These are phyloP conservation scores for Drosophila pseudotakahashii DNA, from an alignment of 2,888 invertebrate species.

Conservation along the genomic window DNA sequence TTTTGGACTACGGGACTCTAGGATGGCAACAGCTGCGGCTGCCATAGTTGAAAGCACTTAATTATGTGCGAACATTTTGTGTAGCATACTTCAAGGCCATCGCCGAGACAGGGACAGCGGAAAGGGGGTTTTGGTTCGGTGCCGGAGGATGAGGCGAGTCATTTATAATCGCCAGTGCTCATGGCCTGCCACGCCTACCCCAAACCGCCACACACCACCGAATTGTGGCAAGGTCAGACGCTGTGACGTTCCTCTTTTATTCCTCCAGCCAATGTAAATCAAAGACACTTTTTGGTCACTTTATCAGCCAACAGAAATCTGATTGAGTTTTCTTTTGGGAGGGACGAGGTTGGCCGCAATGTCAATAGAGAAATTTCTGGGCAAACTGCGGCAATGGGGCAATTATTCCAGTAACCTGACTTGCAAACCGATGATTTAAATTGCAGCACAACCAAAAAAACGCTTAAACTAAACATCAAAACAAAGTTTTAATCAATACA, in stretches of 20 bases:
- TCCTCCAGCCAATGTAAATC: constrained; percentile 21
- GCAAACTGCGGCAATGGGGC: background rate
- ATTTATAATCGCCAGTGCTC: constrained; percentile 41
- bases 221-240: constrained; percentile 17
- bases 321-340: background rate
- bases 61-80: constrained; percentile 56
- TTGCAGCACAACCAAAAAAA: background rate
- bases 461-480: too few species aligned
- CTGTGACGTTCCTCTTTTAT: background rate
- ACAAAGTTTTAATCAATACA: too few species aligned
- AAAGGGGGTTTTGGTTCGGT: background rate
- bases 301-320: constrained; percentile 18
- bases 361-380: constrained; percentile 13
- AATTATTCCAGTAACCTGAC: constrained; percentile 6
- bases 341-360: background rate
- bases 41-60: constrained; percentile 47
- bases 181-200: constrained; percentile 26
- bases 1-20: constrained; percentile 4
- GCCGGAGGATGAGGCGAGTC: constrained; percentile 4
- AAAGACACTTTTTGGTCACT: constrained; percentile 35
- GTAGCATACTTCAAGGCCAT: constrained; percentile 27
- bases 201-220: background rate
- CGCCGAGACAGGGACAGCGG: background rate
- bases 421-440: background rate
- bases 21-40: constrained; percentile 17